Evolutionary conservation across 2,888 invertebrate genomes (phyloP).

Genomic region (Trachelus stipa): DNA sequence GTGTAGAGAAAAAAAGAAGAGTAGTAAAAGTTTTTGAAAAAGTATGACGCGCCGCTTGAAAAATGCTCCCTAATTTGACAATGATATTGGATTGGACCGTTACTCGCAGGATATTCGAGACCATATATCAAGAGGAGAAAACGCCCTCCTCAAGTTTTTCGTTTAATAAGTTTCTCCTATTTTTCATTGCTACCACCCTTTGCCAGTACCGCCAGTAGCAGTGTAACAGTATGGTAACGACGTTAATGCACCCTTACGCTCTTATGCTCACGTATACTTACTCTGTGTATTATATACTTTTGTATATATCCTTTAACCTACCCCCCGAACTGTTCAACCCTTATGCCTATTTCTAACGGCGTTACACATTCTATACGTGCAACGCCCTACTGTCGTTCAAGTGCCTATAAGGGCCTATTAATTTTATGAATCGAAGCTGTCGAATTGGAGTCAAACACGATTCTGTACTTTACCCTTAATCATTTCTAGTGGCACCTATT

Average conservation of each 20-base stretch:
- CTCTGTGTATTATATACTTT: background rate
- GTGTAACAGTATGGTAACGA: background rate
- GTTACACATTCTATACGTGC: background rate
- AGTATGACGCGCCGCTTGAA: background rate
- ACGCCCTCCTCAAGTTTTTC: conserved; percentile 52
- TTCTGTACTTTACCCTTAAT: background rate
- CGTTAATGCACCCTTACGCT: background rate
- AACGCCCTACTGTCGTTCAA: background rate
- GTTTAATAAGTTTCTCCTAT: conserved; percentile 63
- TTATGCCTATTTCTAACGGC: background rate
- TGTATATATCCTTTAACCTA: background rate
- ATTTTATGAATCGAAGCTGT: background rate
- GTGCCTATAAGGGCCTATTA: background rate
- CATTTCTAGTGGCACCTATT: background rate
- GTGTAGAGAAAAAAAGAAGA: background rate
- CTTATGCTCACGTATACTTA: background rate
- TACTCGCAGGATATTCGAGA: conserved; percentile 44
- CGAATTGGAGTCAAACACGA: background rate
- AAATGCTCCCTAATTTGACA: conserved; percentile 40
- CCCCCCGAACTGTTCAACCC: background rate
- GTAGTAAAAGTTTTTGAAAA: conserved; percentile 1
- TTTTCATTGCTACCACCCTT: conserved; percentile 49
- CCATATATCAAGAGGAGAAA: conserved; percentile 50
- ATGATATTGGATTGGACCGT: conserved; percentile 45
- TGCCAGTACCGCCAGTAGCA: background rate